phyloP scores from a whole-genome alignment of 2,888 invertebrate species.

The Chydorus sphaericus region DNA sequence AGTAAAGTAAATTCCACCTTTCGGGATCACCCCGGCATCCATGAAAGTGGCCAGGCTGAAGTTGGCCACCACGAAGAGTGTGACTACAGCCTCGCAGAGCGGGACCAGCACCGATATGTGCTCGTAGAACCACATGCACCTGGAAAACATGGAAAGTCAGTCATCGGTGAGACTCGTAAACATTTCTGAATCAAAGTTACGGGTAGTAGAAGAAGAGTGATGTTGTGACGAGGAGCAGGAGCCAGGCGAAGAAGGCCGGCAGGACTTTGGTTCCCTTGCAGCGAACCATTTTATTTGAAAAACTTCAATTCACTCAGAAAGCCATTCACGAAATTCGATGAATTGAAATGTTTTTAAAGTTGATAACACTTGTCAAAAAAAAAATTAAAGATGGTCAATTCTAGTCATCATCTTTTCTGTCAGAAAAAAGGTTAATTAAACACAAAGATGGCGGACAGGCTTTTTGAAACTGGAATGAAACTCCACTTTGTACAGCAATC shows the following conservation, averaged over 20 bases:
- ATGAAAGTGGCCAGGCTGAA: constrained; percentile 97
- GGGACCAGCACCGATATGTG: constrained; percentile 70
- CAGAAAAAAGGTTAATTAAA: too few species aligned
- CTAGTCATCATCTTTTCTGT: too few species aligned
- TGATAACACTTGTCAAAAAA: too few species aligned
- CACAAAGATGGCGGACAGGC: too few species aligned
- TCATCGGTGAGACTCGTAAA: constrained; percentile 6
- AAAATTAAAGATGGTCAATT: too few species aligned
- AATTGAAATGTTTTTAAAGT: neutral
- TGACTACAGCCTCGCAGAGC: constrained; percentile 82
- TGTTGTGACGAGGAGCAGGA: constrained; percentile 80
- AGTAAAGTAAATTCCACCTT: too few species aligned
- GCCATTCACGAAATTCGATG: neutral
- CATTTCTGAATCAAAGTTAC: constrained; percentile 49
- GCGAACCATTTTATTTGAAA: neutral
- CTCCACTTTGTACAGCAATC: too few species aligned
- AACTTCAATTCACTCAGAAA: neutral
- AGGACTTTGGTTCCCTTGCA: constrained; percentile 66
- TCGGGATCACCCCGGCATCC: constrained; percentile 97
- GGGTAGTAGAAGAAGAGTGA: constrained; percentile 92
- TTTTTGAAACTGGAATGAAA: too few species aligned
- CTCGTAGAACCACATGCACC: constrained; percentile 73
- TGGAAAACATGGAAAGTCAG: constrained; percentile 34
- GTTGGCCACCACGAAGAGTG: constrained; percentile 95
- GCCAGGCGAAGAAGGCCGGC: constrained; percentile 98